Conservation (phyloP, 1,140 invertebrate genomes). For the Stenopsyche tienmushanensis region DNA sequence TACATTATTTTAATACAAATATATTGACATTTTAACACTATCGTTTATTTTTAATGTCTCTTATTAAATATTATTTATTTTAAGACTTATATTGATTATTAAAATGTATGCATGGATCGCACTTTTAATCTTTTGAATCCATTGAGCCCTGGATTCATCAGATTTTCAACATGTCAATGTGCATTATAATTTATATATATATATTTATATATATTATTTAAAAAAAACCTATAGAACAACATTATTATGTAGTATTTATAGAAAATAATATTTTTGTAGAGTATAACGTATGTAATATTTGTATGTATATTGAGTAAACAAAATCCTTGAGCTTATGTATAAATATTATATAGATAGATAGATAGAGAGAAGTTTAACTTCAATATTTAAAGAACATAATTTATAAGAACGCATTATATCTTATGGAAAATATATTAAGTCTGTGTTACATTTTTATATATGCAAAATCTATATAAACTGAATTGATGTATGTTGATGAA, state of each 20-base stretch:
- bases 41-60: neutral
- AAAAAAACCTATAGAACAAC: too few relatives aligned
- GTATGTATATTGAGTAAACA: neutral
- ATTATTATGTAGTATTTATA: neutral
- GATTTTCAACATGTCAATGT: constrained; percentile 16
- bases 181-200: neutral
- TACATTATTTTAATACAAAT: neutral
- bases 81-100: too few relatives aligned
- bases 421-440: neutral
- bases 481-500: too few relatives aligned
- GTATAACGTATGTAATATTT: neutral
- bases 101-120: too few relatives aligned
- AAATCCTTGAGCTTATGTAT: constrained; percentile 5
- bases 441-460: neutral
- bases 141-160: constrained; percentile 27
- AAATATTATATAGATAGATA: neutral
- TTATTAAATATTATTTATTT: too few relatives aligned
- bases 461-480: neutral
- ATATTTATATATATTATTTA: too few relatives aligned
- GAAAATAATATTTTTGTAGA: neutral
- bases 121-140: constrained; percentile 18
- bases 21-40: neutral
- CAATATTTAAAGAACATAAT: neutral
- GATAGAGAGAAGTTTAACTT: neutral
- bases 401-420: neutral